Evolutionary conservation across 2,113 vertebrate genomes (phyloP).

Genomic region (Telmatochromis sp.): DNA sequence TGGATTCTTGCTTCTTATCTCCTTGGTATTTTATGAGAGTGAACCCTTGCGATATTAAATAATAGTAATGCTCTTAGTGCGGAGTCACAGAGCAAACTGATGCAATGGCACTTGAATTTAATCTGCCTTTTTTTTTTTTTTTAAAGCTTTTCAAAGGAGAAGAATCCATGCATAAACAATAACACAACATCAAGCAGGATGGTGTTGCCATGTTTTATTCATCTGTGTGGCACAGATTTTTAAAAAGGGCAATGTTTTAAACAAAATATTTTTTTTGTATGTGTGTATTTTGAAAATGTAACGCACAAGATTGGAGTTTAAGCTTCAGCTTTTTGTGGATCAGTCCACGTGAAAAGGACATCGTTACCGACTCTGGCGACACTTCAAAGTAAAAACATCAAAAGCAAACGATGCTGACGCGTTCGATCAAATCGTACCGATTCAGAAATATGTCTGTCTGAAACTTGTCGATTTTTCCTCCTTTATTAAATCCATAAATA

Average conservation of each 20-base stretch:
- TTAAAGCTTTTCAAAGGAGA: background rate
- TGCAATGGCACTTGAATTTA: background rate
- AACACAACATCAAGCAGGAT: background rate
- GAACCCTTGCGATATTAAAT: background rate
- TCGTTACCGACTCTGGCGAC: background rate
- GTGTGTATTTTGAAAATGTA: background rate
- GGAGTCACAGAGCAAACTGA: background rate
- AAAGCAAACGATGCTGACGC: background rate
- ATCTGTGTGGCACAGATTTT: background rate
- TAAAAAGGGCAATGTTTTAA: background rate
- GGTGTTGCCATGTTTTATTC: background rate
- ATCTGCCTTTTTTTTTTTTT: background rate
- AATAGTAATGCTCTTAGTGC: background rate
- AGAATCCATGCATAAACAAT: background rate
- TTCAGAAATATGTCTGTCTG: background rate
- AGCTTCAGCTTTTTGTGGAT: background rate
- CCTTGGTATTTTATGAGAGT: background rate
- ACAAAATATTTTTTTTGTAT: background rate
- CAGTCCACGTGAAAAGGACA: background rate
- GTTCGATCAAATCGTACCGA: background rate
- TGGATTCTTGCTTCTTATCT: constrained; percentile 15
- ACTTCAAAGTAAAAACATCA: background rate
- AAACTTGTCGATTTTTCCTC: background rate
- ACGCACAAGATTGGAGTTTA: background rate
- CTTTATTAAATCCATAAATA: background rate